These are phyloP conservation scores for Callocephalon fimbriatum DNA, from an alignment of 2,113 vertebrate species.

Conservation along the genomic window DNA sequence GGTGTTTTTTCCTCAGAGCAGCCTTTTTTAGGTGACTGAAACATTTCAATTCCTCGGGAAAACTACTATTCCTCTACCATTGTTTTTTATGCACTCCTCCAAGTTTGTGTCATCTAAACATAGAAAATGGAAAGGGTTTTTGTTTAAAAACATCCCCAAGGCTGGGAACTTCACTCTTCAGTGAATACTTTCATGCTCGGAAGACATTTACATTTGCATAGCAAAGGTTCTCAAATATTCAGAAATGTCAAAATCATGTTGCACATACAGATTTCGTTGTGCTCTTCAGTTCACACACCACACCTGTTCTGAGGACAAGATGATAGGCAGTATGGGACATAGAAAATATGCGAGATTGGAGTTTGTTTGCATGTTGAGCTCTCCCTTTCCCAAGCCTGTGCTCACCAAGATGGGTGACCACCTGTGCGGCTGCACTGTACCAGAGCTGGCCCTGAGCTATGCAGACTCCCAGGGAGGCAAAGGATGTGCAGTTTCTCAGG, in stretches of 20 bases:
- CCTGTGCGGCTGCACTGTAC: neutral
- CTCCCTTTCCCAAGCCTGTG: neutral
- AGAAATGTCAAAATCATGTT: accelerated
- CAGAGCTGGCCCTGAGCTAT: neutral
- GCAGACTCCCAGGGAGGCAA: accelerated
- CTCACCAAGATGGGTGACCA: neutral
- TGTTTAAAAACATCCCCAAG: neutral
- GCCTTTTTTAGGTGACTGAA: neutral
- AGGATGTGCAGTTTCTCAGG: neutral
- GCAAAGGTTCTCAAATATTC: neutral
- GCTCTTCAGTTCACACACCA: accelerated
- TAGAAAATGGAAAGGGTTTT: neutral
- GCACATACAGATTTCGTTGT: accelerated
- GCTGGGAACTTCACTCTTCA: neutral
- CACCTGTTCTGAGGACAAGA: neutral
- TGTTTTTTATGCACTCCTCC: neutral
- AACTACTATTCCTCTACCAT: neutral
- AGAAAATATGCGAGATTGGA: accelerated
- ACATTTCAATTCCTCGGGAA: neutral
- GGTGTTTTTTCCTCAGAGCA: neutral
- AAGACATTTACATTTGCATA: neutral
- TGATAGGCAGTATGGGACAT: accelerated
- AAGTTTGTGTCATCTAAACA: neutral
- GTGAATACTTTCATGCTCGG: neutral
- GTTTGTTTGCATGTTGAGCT: neutral